Base-by-base conservation (phyloP, 2,888 invertebrate species). In the Protophormia terraenovae region DNA sequence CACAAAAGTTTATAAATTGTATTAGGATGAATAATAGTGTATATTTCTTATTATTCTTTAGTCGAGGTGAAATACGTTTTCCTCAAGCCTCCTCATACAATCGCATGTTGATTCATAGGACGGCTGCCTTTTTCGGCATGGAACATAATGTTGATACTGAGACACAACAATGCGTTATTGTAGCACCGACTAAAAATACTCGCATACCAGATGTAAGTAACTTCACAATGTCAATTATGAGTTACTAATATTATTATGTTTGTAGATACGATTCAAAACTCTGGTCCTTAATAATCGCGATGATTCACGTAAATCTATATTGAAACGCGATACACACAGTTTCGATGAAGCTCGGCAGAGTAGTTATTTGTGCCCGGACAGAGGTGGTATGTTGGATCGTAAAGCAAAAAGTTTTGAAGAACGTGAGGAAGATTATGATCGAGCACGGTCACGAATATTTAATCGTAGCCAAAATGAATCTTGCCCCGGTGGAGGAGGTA, bases 71-170 rank as follows among this genome's bases (percentile, higher is more conserved):
- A 90, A 96, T 96, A 89, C 96, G 96, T 89, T 98, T 98, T 93
- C 97, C 97, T 19, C 96, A 96, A 91, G 97, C 98, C 96, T 97
- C 98, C 83, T 98, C 98, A 73, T 99, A 99, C 94, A 98, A 98
- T 87, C 95, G 99, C 35, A 98, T 99, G 98, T 93, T 99, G 89
- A 97, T 98, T 1, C 99, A 99, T 92, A 95, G 98, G 38, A 97
- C 97, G 84, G 98, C 98, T 0, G 96, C 98, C 19, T 97, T 97
- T 90, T 98, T 98, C 93, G 98, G 98, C 77, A 95, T 99, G 94
- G 97, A 97, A 76, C 98, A 99, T 92, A 97, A 98, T 90, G 96
- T 98, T 24, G 98, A 98, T 93, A 95, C 96, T 86, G 94, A 95
- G 16, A 97, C 97, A 84, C 94, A 95, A 89, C 94, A 95, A 89